Percentiles rank a stretch among this genome's conserved stretches.
phyloP scores from a whole-genome alignment of 2,113 vertebrate species.

The Pluvialis apricaria region DNA sequence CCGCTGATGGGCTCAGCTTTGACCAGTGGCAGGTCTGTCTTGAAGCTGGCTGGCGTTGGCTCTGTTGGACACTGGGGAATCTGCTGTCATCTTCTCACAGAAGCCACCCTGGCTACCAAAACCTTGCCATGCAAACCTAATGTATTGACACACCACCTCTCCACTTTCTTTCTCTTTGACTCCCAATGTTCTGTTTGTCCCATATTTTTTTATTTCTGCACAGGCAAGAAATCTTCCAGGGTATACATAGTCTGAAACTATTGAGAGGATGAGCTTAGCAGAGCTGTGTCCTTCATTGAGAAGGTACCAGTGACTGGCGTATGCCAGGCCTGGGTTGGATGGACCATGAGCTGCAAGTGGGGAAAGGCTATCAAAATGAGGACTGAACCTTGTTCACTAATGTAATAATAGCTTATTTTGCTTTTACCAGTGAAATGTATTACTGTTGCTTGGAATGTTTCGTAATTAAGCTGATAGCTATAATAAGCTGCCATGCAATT shows the following conservation, averaged over 20 bases:
- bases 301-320: not conserved
- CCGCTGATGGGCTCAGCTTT: not conserved
- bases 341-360: not conserved
- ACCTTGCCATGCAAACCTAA: not conserved
- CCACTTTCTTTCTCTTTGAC: not conserved
- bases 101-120: not conserved
- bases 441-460: slow-evolving; percentile 3
- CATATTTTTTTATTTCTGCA: not conserved
- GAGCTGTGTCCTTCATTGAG: not conserved
- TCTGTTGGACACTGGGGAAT: not conserved
- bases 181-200: not conserved
- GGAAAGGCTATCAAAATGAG: not conserved
- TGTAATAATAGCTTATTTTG: not conserved
- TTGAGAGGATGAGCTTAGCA: not conserved
- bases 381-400: not conserved
- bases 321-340: not conserved
- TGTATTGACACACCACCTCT: not conserved
- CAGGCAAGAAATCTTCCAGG: not conserved
- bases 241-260: not conserved
- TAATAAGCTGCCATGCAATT: slow-evolving; percentile 34
- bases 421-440: not conserved
- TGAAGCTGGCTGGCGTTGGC: not conserved
- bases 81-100: not conserved
- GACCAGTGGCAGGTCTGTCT: not conserved
- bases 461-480: slow-evolving; percentile 18